Conservation (phyloP, 1,140 invertebrate genomes). For the Drosophila micromelanica region DNA sequence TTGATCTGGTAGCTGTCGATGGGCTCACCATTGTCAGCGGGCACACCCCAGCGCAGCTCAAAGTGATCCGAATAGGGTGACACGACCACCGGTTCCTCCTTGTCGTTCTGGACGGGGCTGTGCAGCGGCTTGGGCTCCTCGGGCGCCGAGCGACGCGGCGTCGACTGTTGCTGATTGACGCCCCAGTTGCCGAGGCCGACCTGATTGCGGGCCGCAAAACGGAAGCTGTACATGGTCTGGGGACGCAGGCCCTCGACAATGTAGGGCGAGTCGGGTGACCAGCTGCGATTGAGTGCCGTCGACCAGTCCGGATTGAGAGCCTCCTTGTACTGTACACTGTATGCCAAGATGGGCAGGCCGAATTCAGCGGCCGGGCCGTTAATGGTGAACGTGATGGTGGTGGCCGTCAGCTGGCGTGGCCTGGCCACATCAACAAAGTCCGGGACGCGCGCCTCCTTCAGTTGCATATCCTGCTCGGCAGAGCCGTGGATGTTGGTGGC, state of each 20-base stretch:
- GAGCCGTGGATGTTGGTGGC: slow-evolving; percentile 91
- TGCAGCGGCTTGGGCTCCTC: slow-evolving; percentile 83
- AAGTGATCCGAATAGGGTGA: slow-evolving; percentile 89
- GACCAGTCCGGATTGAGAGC: slow-evolving; percentile 88
- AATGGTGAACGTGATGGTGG: slow-evolving; percentile 92
- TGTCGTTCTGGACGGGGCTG: slow-evolving; percentile 73
- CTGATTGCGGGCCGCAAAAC: slow-evolving; percentile 93
- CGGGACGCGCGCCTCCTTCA: slow-evolving; percentile 89
- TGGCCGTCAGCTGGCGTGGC: slow-evolving; percentile 90
- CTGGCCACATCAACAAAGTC: slow-evolving; percentile 85
- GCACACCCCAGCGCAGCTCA: slow-evolving; percentile 92
- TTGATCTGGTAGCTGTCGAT: slow-evolving; percentile 93
- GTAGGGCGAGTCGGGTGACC: slow-evolving; percentile 90
- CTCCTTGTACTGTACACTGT: slow-evolving; percentile 91
- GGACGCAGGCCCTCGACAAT: slow-evolving; percentile 92
- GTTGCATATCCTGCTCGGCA: slow-evolving; percentile 87
- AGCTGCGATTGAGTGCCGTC: slow-evolving; percentile 88
- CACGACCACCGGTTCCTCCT: slow-evolving; percentile 78
- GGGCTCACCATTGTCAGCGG: slow-evolving; percentile 94
- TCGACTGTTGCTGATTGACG: slow-evolving; percentile 86
- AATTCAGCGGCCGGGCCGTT: slow-evolving; percentile 89
- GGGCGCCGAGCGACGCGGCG: slow-evolving; percentile 85
- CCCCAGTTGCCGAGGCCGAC: slow-evolving; percentile 92
- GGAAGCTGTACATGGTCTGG: slow-evolving; percentile 92
- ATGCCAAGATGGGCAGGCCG: slow-evolving; percentile 90